Base-by-base conservation (phyloP, 2,797 vertebrate genomes). In the Gallinago solitaria region DNA sequence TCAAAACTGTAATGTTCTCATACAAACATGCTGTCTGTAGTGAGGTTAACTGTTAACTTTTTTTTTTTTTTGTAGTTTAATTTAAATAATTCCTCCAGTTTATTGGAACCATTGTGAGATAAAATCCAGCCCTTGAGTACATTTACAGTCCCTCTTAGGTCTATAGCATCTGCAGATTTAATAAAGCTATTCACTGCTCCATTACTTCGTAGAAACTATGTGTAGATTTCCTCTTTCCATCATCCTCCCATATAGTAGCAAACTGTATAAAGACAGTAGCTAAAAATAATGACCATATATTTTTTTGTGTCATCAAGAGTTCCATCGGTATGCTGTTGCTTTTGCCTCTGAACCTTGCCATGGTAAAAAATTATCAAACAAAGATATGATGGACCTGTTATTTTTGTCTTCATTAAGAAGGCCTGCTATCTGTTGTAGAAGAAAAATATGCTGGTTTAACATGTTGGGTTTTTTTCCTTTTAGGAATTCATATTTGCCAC, bases 1-100 rank as follows among this genome's bases (percentile, higher is more conserved):
- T 84, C 14, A 57, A 77, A 83, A 73, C 16, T 21, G 3, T 23
- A 51, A 43, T 30, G 12, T 63, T 41, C 32, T 75, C 18, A 43
- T 15, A 67, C 53, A 82, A 61, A 16, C 25, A 2, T 33, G 7
- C 16, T 74, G 4, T 37, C 28, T 82, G 11, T 74, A 53, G 4
- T 41, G 8, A 70, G 4, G 0, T 41, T 33, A 16, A 45, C 2
- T 2, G 0, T 41, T 33, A 16, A 45, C 2, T 2, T 79, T 67
- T 37, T 39, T 51, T 48, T 23, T 37, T 35, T 59, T 15, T 56
- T 61, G 68, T 39, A 39, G 39, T 45, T 73, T 15, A 56, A 19
- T 45, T 10, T 28, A 33, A 68, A 3, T 53, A 5, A 24, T 86
- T 89, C 28, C 18, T 67, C 2, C 28, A 16, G 3, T 67, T 86